Percentiles rank a stretch among this genome's conserved stretches.
Evolutionary conservation across 2,888 invertebrate species (phyloP).

Genomic region (Ethmia dodecea): DNA sequence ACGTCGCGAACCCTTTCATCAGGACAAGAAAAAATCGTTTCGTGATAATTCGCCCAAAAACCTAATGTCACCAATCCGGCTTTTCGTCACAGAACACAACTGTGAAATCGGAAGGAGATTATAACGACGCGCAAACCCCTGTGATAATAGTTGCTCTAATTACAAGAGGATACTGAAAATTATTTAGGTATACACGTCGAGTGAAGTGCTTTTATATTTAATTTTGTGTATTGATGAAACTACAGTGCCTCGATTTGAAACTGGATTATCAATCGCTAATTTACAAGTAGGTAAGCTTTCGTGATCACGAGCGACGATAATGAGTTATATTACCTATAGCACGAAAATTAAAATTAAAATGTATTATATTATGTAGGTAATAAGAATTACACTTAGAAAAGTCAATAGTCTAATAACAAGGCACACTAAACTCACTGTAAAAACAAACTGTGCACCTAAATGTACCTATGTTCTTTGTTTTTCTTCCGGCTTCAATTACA

Average conservation of each 20-base stretch:
- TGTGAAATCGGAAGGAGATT: conserved; percentile 42
- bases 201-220: conserved; percentile 59
- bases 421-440: too few species aligned
- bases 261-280: conserved; percentile 29
- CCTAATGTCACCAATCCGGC: conserved; percentile 42
- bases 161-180: conserved; percentile 57
- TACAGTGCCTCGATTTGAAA: conserved; percentile 28
- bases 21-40: conserved; percentile 59
- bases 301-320: too few species aligned
- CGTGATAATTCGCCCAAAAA: conserved; percentile 57
- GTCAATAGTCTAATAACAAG: too few species aligned
- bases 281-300: too few species aligned
- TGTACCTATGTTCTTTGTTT: too few species aligned
- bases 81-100: conserved; percentile 27
- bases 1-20: conserved; percentile 66
- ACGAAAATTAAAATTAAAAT: too few species aligned
- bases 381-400: too few species aligned
- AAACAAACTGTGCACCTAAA: too few species aligned
- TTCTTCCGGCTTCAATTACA: too few species aligned
- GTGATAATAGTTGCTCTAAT: conserved; percentile 56
- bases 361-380: too few species aligned
- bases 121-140: conserved; percentile 62
- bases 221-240: conserved; percentile 38
- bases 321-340: too few species aligned
- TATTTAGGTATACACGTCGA: conserved; percentile 46